Conservation (phyloP, 2,113 vertebrate species). For the Anolis carolinensis region DNA sequence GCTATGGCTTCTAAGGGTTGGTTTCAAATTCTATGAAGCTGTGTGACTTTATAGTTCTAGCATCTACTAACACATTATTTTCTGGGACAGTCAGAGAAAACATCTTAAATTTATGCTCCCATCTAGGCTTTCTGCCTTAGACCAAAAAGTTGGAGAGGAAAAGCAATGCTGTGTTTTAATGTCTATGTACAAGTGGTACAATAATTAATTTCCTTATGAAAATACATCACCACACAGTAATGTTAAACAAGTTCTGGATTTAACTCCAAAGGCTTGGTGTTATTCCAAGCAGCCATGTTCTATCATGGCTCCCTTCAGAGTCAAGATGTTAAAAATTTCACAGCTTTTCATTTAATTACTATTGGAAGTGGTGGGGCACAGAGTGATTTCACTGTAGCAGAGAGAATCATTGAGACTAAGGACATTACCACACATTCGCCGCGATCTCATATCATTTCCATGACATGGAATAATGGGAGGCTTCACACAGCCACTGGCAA, state of each 20-base stretch:
- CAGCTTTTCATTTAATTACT: slow-evolving; percentile 10
- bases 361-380: neutral
- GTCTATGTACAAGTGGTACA: neutral
- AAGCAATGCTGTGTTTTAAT: neutral
- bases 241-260: neutral
- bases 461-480: too few species aligned
- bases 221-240: neutral
- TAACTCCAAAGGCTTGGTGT: slow-evolving; percentile 1
- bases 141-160: neutral
- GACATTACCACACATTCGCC: too few species aligned
- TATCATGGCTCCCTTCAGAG: neutral
- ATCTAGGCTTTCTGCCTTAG: neutral
- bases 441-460: too few species aligned
- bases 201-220: slow-evolving; percentile 2
- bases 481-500: too few species aligned
- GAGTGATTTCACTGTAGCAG: neutral
- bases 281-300: neutral
- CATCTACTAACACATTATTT: accelerated
- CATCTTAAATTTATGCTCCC: neutral
- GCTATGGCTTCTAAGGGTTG: too few species aligned
- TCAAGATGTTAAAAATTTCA: slow-evolving; percentile 6
- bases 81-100: neutral
- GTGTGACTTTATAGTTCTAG: neutral
- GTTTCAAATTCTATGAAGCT: too few species aligned
- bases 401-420: neutral